phyloP scores from a whole-genome alignment of 2,888 invertebrate species.

The Drosophila tanythrix region DNA sequence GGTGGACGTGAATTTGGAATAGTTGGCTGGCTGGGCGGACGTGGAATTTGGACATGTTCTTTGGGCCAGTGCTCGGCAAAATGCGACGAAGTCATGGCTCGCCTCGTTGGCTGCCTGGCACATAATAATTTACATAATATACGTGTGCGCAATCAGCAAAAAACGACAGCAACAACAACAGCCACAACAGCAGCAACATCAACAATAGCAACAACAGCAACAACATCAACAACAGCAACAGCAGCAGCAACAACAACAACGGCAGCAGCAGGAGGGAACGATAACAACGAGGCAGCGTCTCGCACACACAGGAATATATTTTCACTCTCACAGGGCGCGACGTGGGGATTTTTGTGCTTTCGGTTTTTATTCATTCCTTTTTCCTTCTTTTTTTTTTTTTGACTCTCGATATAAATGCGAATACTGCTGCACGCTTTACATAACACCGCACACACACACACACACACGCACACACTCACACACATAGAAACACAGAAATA shows the following conservation, averaged over 20 bases:
- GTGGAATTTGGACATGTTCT: conserved; percentile 14
- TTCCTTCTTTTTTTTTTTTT: conserved; percentile 21
- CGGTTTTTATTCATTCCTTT: conserved; percentile 19
- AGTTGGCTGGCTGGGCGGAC: conserved; percentile 5
- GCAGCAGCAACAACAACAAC: conserved; percentile 19
- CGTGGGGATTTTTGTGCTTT: conserved; percentile 41
- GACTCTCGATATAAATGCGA: conserved; percentile 38
- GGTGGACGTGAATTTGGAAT: conserved; percentile 20
- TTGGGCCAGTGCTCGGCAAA: conserved; percentile 35
- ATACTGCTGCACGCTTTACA: conserved; percentile 48
- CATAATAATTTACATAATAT: conserved; percentile 80
- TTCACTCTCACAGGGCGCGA: conserved; percentile 74
- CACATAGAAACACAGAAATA: conserved; percentile 30
- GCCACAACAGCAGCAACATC: conserved; percentile 24
- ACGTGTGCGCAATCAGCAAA: conserved; percentile 76
- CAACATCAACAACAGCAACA: conserved; percentile 28
- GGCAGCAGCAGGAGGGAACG: conserved; percentile 14
- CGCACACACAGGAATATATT: conserved; percentile 60
- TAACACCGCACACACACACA: conserved; percentile 54
- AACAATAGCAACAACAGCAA: conserved; percentile 30
- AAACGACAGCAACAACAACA: conserved; percentile 33
- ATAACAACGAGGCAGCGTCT: conserved; percentile 48
- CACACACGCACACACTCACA: conserved; percentile 19
- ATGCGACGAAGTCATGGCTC: conserved; percentile 34
- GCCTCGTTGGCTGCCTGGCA: conserved; percentile 61